A percentile compares a stretch with the other conserved stretches of the same genome.
These are phyloP conservation scores for Cheilosia soror DNA, from an alignment of 2,888 invertebrate genomes.

Conservation along the genomic window DNA sequence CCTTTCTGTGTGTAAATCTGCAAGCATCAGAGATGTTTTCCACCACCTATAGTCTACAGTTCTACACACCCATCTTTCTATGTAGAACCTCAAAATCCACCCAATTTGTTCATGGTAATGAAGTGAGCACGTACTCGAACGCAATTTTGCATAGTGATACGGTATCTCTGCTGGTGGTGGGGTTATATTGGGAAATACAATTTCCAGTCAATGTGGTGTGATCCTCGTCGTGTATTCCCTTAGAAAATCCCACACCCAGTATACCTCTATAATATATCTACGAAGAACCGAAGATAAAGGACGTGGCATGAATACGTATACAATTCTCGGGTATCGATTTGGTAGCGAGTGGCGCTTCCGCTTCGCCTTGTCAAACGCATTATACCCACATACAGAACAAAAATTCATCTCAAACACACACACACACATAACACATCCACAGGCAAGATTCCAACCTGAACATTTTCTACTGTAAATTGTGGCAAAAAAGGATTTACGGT, in stretches of 20 bases:
- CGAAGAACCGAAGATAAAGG: conserved; percentile 36
- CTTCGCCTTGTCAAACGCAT: conserved; percentile 33
- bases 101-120: conserved; percentile 74
- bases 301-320: conserved; percentile 64
- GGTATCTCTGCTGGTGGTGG: conserved; percentile 10
- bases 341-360: not conserved
- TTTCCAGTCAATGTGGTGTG: conserved; percentile 60
- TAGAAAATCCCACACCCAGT: conserved; percentile 6
- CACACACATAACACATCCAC: not conserved
- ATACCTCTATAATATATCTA: too few relatives aligned
- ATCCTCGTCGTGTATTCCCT: conserved; percentile 27
- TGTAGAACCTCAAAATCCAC: conserved; percentile 54
- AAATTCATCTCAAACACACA: conserved; percentile 44
- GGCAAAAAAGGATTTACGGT: conserved; percentile 57
- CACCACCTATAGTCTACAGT: too few relatives aligned
- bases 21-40: conserved; percentile 11
- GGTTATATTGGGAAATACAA: conserved; percentile 38
- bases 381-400: conserved; percentile 2
- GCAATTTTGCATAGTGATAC: conserved; percentile 72
- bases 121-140: conserved; percentile 73
- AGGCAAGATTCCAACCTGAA: conserved; percentile 27
- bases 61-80: not conserved
- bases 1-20: conserved; percentile 61
- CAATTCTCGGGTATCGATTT: conserved; percentile 37
- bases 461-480: conserved; percentile 48